Evolutionary conservation across 2,797 vertebrate genomes (phyloP).

Genomic region (Ispidina picta): DNA sequence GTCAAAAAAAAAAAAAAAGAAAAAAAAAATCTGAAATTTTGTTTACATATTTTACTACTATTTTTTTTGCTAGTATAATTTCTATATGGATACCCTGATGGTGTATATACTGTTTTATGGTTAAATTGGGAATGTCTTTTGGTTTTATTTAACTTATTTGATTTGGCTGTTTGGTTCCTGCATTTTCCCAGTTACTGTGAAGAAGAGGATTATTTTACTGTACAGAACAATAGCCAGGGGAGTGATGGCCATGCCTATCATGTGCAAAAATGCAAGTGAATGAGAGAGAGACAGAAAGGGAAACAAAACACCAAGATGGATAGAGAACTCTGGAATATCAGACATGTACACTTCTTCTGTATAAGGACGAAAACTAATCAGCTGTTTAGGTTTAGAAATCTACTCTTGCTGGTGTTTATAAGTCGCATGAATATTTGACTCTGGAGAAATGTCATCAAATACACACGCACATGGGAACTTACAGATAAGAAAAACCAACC

Average conservation of each 20-base stretch:
- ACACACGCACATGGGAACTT: slow-evolving; percentile 71
- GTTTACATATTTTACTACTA: slow-evolving; percentile 85
- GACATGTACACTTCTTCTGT: slow-evolving; percentile 76
- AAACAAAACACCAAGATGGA: slow-evolving; percentile 8
- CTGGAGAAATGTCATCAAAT: slow-evolving; percentile 82
- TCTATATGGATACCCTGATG: slow-evolving; percentile 71
- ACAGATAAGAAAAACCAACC: slow-evolving; percentile 74
- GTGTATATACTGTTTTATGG: slow-evolving; percentile 77
- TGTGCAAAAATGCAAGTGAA: slow-evolving; percentile 49
- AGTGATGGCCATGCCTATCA: slow-evolving; percentile 67
- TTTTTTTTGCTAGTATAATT: slow-evolving; percentile 80
- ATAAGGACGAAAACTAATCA: slow-evolving; percentile 81
- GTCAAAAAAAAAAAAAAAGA: slow-evolving; percentile 70
- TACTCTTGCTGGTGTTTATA: slow-evolving; percentile 88
- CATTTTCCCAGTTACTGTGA: slow-evolving; percentile 61
- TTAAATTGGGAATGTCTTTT: slow-evolving; percentile 69
- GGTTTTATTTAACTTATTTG: slow-evolving; percentile 62
- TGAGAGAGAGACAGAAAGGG: slow-evolving; percentile 7
- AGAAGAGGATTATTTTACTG: slow-evolving; percentile 74
- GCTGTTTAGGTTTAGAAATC: slow-evolving; percentile 87
- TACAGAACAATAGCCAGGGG: slow-evolving; percentile 67
- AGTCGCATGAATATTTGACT: slow-evolving; percentile 91
- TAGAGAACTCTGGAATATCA: slow-evolving; percentile 63
- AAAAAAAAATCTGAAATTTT: slow-evolving; percentile 77
- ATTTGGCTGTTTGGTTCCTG: slow-evolving; percentile 50